phyloP scores from a whole-genome alignment of 2,888 invertebrate species.

The Hofmannophila pseudospretella region DNA sequence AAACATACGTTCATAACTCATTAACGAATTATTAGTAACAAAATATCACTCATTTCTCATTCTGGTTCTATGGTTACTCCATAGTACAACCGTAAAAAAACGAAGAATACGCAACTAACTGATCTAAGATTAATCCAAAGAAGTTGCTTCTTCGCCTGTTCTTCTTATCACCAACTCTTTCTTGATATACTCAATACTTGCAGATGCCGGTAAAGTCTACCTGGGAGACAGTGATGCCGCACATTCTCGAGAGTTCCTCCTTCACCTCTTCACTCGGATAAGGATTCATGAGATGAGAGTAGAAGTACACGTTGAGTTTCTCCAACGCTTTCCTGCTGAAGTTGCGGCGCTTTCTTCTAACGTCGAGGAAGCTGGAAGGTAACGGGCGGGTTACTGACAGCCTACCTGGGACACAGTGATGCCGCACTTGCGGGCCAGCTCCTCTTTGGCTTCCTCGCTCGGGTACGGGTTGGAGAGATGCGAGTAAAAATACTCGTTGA shows the following conservation, averaged over 20 bases:
- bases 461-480: constrained; percentile 99
- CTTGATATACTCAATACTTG: too few species aligned
- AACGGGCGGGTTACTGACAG: neutral
- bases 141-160: too few species aligned
- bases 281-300: constrained; percentile 99
- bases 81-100: too few species aligned
- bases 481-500: constrained; percentile 99
- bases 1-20: too few species aligned
- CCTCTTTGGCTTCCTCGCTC: constrained; percentile 99
- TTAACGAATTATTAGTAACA: too few species aligned
- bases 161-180: too few species aligned
- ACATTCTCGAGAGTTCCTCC: constrained; percentile 99
- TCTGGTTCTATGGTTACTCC: too few species aligned
- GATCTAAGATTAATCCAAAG: too few species aligned
- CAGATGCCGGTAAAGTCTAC: too few species aligned
- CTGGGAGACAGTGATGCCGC: constrained; percentile 98
- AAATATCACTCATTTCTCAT: too few species aligned
- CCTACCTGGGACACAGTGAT: constrained; percentile 96
- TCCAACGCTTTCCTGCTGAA: constrained; percentile 99
- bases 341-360: constrained; percentile 95
- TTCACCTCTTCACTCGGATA: constrained; percentile 99
- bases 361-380: constrained; percentile 82
- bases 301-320: constrained; percentile 99
- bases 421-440: constrained; percentile 98
- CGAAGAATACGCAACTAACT: too few species aligned